These are phyloP conservation scores for Vanessa atalanta DNA, from an alignment of 1,140 invertebrate genomes.

Conservation along the genomic window DNA sequence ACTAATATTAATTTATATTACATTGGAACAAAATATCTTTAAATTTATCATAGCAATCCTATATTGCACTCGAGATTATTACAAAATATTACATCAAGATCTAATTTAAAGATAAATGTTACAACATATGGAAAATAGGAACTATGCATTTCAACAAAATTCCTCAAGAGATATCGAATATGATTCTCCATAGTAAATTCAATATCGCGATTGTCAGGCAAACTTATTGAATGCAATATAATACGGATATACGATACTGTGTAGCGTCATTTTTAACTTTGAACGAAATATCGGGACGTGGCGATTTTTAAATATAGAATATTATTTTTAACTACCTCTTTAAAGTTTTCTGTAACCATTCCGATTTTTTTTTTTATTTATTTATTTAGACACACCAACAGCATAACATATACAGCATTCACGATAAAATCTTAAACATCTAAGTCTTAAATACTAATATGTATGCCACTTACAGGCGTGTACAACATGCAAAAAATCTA, in stretches of 20 bases:
- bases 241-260: neutral
- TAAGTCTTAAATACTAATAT: too few relatives aligned
- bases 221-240: constrained; percentile 18
- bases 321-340: neutral
- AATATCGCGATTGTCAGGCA: constrained; percentile 28
- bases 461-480: too few relatives aligned
- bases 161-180: constrained; percentile 4
- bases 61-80: too few relatives aligned
- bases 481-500: too few relatives aligned
- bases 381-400: too few relatives aligned
- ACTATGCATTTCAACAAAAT: constrained; percentile 11
- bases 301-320: neutral
- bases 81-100: neutral
- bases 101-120: neutral
- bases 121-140: neutral
- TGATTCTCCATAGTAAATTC: constrained; percentile 18
- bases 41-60: too few relatives aligned
- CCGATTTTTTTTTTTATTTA: too few relatives aligned
- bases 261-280: constrained; percentile 1
- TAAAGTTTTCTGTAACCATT: too few relatives aligned
- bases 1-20: too few relatives aligned
- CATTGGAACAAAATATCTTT: too few relatives aligned
- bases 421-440: too few relatives aligned
- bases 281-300: neutral
- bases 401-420: too few relatives aligned